Evolutionary conservation across 1,140 invertebrate genomes (phyloP).

Genomic region (Bombus pyrosoma): DNA sequence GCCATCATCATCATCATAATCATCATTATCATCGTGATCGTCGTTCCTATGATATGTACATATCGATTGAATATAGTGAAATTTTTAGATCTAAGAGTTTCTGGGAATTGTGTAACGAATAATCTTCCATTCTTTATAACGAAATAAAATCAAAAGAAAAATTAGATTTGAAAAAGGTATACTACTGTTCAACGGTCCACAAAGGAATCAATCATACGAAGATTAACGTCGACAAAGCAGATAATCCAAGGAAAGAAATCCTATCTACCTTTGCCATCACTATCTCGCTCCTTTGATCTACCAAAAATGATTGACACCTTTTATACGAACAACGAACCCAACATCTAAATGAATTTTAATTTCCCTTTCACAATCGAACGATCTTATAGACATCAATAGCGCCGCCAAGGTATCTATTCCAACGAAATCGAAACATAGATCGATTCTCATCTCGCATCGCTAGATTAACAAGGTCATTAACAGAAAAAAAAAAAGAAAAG

Average conservation of each 20-base stretch:
- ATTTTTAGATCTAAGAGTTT: too few relatives aligned
- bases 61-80: background rate
- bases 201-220: background rate
- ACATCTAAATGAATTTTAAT: background rate
- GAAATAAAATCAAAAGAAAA: background rate
- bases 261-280: background rate
- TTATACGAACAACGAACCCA: background rate
- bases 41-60: slow-evolving; percentile 38
- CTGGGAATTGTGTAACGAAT: background rate
- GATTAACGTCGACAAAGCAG: background rate
- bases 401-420: background rate
- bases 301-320: background rate
- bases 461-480: background rate
- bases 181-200: background rate
- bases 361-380: background rate
- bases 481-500: too few relatives aligned
- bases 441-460: background rate
- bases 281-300: slow-evolving; percentile 2
- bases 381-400: background rate
- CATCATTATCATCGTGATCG: slow-evolving; percentile 30
- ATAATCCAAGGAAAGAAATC: background rate
- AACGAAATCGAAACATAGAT: background rate
- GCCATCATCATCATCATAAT: background rate
- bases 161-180: background rate
- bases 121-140: background rate